Conservation (phyloP, 2,113 vertebrate species). For the Gracilinanus agilis region DNA sequence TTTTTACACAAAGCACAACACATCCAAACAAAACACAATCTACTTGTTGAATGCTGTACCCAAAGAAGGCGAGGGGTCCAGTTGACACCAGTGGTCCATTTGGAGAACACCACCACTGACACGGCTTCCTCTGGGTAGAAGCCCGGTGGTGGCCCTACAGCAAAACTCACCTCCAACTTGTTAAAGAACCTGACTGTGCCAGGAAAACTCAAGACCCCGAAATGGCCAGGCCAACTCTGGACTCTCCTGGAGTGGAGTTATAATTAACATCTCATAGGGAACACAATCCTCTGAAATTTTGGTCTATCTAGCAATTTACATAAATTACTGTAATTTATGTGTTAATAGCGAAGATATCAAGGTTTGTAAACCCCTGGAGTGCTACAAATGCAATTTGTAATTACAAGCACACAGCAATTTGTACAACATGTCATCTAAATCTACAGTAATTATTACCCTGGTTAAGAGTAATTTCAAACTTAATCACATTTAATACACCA, state of each 20-base stretch:
- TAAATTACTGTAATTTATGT: conserved; percentile 74
- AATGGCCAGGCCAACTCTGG: background rate
- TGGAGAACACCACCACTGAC: background rate
- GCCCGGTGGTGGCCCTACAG: background rate
- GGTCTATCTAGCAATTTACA: conserved; percentile 68
- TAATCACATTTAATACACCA: conserved; percentile 73
- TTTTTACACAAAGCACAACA: background rate
- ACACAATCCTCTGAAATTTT: conserved; percentile 40
- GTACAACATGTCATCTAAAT: conserved; percentile 68
- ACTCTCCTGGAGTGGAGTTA: conserved; percentile 24
- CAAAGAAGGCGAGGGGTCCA: background rate
- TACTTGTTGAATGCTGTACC: background rate
- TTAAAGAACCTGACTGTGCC: background rate
- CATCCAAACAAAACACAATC: background rate
- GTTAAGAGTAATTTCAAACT: conserved; percentile 76
- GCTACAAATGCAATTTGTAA: conserved; percentile 75
- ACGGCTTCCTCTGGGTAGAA: background rate
- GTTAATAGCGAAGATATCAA: conserved; percentile 74
- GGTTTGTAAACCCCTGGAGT: conserved; percentile 78
- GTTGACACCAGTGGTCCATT: background rate
- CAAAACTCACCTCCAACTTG: background rate
- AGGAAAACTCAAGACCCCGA: background rate
- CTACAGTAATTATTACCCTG: conserved; percentile 77
- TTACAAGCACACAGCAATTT: conserved; percentile 75
- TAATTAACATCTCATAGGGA: conserved; percentile 44